Evolutionary conservation across 2,888 invertebrate genomes (phyloP).

Genomic region (Hyposoter dolosus): DNA sequence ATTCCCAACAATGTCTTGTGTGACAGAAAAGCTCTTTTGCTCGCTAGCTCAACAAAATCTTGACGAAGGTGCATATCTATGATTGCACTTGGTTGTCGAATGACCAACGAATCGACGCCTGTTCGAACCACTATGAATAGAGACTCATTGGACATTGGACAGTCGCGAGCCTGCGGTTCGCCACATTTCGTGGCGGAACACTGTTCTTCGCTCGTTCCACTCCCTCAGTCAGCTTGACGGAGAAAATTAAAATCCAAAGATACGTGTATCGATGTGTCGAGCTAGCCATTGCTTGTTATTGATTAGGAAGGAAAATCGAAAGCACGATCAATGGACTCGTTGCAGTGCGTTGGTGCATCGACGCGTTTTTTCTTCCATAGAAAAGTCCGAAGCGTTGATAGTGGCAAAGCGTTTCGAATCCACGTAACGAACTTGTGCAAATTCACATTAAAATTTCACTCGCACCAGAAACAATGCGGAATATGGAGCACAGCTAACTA

Average conservation of each 20-base stretch:
- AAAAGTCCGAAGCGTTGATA: background rate
- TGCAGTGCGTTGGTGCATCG: background rate
- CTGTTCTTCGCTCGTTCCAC: slow-evolving; percentile 32
- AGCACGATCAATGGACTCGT: background rate
- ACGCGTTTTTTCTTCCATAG: too few relatives aligned
- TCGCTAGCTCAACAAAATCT: background rate
- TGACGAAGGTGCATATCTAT: background rate
- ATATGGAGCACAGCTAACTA: slow-evolving; percentile 2
- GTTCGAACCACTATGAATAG: slow-evolving; percentile 38
- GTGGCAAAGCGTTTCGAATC: background rate
- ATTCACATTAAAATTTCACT: background rate
- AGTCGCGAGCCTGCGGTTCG: slow-evolving; percentile 57
- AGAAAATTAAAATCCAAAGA: slow-evolving; percentile 53
- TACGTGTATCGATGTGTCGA: background rate
- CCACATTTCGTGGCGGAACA: slow-evolving; percentile 59
- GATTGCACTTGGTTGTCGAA: slow-evolving; percentile 4
- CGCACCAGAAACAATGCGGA: background rate
- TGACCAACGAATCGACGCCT: slow-evolving; percentile 32
- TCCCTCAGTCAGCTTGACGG: slow-evolving; percentile 53
- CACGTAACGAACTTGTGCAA: background rate
- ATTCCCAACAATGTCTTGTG: background rate
- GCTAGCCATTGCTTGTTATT: slow-evolving; percentile 34
- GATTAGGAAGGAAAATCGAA: slow-evolving; percentile 31
- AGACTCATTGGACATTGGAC: slow-evolving; percentile 46
- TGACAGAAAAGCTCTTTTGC: background rate